Evolutionary conservation across 2,888 invertebrate species (phyloP).

Genomic region (Stratiomys singularior): DNA sequence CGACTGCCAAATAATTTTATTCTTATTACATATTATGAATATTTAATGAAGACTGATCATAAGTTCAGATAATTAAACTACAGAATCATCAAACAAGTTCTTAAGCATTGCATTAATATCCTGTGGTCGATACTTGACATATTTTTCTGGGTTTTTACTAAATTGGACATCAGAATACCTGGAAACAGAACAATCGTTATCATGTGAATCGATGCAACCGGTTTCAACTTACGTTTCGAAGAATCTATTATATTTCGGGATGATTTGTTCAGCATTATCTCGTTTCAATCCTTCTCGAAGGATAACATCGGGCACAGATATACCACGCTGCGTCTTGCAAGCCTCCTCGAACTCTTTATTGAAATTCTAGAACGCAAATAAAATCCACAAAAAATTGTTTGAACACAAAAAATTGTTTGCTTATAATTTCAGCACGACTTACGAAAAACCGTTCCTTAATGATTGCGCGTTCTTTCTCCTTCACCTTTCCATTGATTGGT

Average conservation of each 20-base stretch:
- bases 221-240: conserved; percentile 71
- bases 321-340: conserved; percentile 83
- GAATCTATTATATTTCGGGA: conserved; percentile 87
- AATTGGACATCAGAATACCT: conserved; percentile 81
- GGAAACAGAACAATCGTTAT: conserved; percentile 8
- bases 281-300: conserved; percentile 87
- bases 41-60: too few relatives aligned
- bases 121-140: conserved; percentile 88
- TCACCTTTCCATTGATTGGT: conserved; percentile 75
- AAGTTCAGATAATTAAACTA: conserved; percentile 21
- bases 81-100: conserved; percentile 88
- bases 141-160: conserved; percentile 93
- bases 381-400: neutral
- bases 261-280: conserved; percentile 88
- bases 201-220: neutral
- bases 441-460: conserved; percentile 92
- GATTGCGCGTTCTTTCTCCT: conserved; percentile 85
- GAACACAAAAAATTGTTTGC: too few relatives aligned
- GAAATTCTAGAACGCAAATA: conserved; percentile 76
- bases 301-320: conserved; percentile 93
- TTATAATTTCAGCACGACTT: conserved; percentile 59
- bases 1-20: too few relatives aligned
- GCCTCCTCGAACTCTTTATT: conserved; percentile 96
- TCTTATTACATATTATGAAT: too few relatives aligned
- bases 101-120: conserved; percentile 86